phyloP scores from a whole-genome alignment of 1,140 invertebrate genomes.

The Ceratosolen fusciceps region DNA sequence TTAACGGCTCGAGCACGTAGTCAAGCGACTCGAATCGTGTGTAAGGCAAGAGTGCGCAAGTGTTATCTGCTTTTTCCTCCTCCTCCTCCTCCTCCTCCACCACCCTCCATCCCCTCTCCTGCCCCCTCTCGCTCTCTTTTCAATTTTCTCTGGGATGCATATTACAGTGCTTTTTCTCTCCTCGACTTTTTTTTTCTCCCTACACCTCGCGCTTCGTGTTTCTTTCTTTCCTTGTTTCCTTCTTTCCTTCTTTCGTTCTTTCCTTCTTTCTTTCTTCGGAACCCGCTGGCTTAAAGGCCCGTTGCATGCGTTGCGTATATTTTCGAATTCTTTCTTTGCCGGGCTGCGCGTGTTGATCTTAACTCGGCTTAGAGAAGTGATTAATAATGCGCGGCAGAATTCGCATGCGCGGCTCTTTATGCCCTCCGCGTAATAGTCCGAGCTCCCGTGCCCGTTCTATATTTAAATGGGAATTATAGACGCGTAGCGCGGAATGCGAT shows the following conservation, averaged over 20 bases:
- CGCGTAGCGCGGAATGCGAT: background rate
- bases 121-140: no score
- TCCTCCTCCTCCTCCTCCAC: conserved; percentile 18
- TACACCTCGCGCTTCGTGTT: conserved; percentile 14
- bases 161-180: conserved; percentile 7
- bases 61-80: conserved; percentile 48
- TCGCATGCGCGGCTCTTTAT: background rate
- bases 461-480: conserved; percentile 1
- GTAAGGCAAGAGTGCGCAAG: conserved; percentile 12
- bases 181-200: background rate
- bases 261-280: background rate
- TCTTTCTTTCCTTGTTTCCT: conserved; percentile 18
- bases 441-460: background rate
- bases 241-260: background rate
- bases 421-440: background rate
- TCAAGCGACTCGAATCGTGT: conserved; percentile 35
- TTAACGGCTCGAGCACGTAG: conserved; percentile 43
- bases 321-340: background rate
- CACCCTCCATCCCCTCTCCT: no score
- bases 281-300: background rate
- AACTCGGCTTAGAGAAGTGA: background rate
- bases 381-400: background rate
- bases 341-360: conserved; percentile 2
- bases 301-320: conserved; percentile 8
- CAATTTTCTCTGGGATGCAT: conserved; percentile 36